Evolutionary conservation across 2,888 invertebrate species (phyloP).

Genomic region (Pterostichus niger): DNA sequence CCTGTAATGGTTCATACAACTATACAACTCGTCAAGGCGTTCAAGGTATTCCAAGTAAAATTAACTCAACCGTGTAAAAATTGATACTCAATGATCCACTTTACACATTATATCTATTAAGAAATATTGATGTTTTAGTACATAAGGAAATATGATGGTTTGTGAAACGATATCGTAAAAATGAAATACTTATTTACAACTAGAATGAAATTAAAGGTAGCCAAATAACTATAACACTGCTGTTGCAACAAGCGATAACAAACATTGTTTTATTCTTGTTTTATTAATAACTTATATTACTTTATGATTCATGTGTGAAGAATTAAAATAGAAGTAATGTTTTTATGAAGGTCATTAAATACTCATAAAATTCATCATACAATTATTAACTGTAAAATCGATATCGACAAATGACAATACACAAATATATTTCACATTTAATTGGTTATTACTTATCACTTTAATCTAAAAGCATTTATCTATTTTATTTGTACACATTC

Average conservation of each 20-base stretch:
- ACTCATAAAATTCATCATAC: background rate
- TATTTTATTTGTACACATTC: no score
- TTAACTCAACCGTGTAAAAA: no score
- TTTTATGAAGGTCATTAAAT: conserved; percentile 17
- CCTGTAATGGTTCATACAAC: no score
- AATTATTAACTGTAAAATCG: conserved; percentile 3
- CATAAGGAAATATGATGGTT: no score
- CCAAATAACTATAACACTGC: background rate
- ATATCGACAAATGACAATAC: background rate
- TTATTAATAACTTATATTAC: background rate
- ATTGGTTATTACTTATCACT: background rate
- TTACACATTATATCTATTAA: no score
- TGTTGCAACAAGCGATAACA: background rate
- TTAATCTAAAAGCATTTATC: background rate
- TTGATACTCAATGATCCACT: no score
- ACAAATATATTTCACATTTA: background rate
- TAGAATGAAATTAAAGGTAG: background rate
- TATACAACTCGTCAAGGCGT: no score
- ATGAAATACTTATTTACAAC: no score
- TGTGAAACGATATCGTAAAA: no score
- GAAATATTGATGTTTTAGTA: no score
- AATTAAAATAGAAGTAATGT: conserved; percentile 8
- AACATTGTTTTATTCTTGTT: background rate
- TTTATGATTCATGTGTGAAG: conserved; percentile 24
- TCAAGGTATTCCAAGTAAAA: no score